Base-by-base conservation (phyloP, 2,888 invertebrate species). In the Colostygia pectinataria region DNA sequence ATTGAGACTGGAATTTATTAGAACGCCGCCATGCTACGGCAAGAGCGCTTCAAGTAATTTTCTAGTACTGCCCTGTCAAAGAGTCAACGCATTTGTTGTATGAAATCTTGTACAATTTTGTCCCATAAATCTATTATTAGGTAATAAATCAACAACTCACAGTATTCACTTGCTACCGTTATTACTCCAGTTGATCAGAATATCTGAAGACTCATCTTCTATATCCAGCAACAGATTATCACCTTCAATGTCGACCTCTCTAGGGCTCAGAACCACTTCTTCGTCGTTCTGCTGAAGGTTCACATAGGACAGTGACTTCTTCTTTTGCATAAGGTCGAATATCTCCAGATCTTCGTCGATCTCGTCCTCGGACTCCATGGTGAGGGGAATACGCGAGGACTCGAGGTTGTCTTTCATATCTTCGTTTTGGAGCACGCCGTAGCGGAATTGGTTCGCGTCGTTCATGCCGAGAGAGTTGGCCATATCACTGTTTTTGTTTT, bases 301-400 rank as follows among this genome's bases (percentile, higher is more conserved):
- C 0, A 89, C 87, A 52, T 89, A 89, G 0, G 90, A 89, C 1
- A 88, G 57, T 24, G 88, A 85, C 45, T 87, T 87, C 48, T 81
- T 87, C 59, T 87, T 89, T 53, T 88, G 84, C 59, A 81, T 87
- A 20, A 91, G 63, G 57, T 91, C 90, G 57, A 91, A 91, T 63
- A 91, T 90, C 57, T 91, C 91, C 15, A 90, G 61, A 46, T 91
- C 90, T 20, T 90, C 90, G 37, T 91, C 91, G 4, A 90, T 87
- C 20, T 90, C 89, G 1, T 91, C 91, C 37, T 91, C 91, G 0
- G 91, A 90, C 34, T 90, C 90, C 82, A 89, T 84, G 0, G 90
- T 90, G 1, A 90, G 65, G 0, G 90, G 90, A 24, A 91, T 74
- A 43, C 83, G 66, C 9, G 90, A 83, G 2, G 89, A 64, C 65